phyloP scores from a whole-genome alignment of 2,113 vertebrate genomes.

The Ivindomyrus marchei region DNA sequence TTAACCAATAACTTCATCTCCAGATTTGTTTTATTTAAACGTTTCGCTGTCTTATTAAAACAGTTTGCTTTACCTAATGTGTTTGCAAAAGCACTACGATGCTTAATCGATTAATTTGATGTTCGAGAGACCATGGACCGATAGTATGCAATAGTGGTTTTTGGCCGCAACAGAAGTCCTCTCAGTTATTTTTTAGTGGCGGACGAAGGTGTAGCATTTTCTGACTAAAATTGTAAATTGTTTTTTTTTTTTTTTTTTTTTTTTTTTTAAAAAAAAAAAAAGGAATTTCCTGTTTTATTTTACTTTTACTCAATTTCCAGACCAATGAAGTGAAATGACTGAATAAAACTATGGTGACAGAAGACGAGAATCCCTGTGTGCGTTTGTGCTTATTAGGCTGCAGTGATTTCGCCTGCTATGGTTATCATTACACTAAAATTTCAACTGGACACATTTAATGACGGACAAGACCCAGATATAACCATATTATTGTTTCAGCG shows the following conservation, averaged over 20 bases:
- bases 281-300: constrained; percentile 56
- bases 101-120: background rate
- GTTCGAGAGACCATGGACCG: constrained; percentile 28
- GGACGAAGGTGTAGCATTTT: background rate
- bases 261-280: constrained; percentile 24
- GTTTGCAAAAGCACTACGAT: constrained; percentile 60
- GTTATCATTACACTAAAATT: background rate
- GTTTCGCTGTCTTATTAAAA: constrained; percentile 35
- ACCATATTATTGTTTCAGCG: background rate
- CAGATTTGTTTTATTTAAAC: constrained; percentile 32
- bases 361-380: constrained; percentile 28
- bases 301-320: constrained; percentile 46
- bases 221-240: constrained; percentile 55
- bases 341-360: constrained; percentile 66
- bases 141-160: constrained; percentile 38
- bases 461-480: background rate
- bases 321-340: constrained; percentile 57
- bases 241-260: constrained; percentile 61
- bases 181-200: background rate
- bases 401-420: background rate
- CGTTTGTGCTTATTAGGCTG: background rate
- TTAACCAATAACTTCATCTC: constrained; percentile 25
- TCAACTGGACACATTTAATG: background rate
- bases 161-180: background rate
- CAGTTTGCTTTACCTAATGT: constrained; percentile 12